These are phyloP conservation scores for Brachyistius frenatus DNA, from an alignment of 2,113 vertebrate genomes.

Conservation along the genomic window DNA sequence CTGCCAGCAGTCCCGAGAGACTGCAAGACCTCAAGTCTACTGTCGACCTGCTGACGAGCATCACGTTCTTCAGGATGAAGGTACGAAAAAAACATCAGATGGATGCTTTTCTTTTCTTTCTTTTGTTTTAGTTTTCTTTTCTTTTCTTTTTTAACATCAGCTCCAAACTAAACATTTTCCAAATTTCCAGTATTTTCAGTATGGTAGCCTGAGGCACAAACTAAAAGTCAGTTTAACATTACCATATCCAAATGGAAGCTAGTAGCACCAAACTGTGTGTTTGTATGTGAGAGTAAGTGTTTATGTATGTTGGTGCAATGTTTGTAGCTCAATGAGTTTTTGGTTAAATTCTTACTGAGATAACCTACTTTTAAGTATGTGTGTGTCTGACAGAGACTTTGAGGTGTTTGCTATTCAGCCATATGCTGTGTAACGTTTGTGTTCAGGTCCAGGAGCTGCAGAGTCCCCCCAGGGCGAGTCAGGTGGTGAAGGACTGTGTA, in stretches of 20 bases:
- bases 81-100: constrained; percentile 84
- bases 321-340: constrained; percentile 29
- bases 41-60: constrained; percentile 97
- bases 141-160: not conserved
- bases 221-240: constrained; percentile 45
- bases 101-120: constrained; percentile 11
- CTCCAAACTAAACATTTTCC: not conserved
- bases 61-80: constrained; percentile 99
- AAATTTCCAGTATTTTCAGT: constrained; percentile 33
- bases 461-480: constrained; percentile 94
- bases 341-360: constrained; percentile 25
- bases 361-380: constrained; percentile 10
- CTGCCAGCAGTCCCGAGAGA: constrained; percentile 95
- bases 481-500: constrained; percentile 98
- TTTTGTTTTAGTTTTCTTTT: not conserved
- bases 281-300: constrained; percentile 20
- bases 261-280: constrained; percentile 25
- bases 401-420: constrained; percentile 14
- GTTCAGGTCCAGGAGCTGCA: constrained; percentile 96
- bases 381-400: constrained; percentile 33
- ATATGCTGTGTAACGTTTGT: constrained; percentile 39
- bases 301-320: not conserved
- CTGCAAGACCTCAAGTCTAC: constrained; percentile 98
- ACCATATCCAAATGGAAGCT: constrained; percentile 53
- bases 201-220: constrained; percentile 39